Percentiles rank a stretch among this genome's conserved stretches.
phyloP scores from a whole-genome alignment of 2,113 vertebrate genomes.

The Neodontobutis hainanensis region DNA sequence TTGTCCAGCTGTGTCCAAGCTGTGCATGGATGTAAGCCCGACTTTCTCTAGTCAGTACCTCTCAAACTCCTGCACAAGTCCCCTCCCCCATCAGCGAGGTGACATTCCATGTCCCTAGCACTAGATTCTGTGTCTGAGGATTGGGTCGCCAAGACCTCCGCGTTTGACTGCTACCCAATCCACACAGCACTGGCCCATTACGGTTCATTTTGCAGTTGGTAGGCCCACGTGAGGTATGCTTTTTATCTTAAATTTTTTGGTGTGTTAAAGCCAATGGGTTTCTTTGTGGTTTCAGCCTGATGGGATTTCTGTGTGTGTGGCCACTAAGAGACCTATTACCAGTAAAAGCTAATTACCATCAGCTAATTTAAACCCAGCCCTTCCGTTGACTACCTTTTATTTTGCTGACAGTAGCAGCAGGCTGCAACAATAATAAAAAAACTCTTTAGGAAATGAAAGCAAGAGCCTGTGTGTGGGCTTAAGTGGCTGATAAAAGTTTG shows the following conservation, averaged over 20 bases:
- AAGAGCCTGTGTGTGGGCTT: conserved; percentile 48
- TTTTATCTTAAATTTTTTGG: not conserved
- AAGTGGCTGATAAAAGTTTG: not conserved
- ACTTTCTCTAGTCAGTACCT: too few relatives aligned
- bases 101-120: too few relatives aligned
- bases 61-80: too few relatives aligned
- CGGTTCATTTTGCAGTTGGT: too few relatives aligned
- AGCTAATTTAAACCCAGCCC: conserved; percentile 71
- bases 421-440: conserved; percentile 65
- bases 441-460: conserved; percentile 35
- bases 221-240: too few relatives aligned
- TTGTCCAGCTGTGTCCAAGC: too few relatives aligned
- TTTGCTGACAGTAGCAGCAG: conserved; percentile 70
- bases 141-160: too few relatives aligned
- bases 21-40: too few relatives aligned
- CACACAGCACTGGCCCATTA: too few relatives aligned
- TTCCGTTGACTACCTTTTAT: conserved; percentile 70
- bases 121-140: too few relatives aligned
- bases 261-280: conserved; percentile 20
- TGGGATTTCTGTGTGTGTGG: conserved; percentile 46
- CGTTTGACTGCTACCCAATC: too few relatives aligned
- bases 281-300: conserved; percentile 34
- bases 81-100: too few relatives aligned
- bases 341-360: conserved; percentile 72
- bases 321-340: conserved; percentile 56